Evolutionary conservation across 2,797 vertebrate genomes (phyloP).

Genomic region (Carcharodon carcharias): DNA sequence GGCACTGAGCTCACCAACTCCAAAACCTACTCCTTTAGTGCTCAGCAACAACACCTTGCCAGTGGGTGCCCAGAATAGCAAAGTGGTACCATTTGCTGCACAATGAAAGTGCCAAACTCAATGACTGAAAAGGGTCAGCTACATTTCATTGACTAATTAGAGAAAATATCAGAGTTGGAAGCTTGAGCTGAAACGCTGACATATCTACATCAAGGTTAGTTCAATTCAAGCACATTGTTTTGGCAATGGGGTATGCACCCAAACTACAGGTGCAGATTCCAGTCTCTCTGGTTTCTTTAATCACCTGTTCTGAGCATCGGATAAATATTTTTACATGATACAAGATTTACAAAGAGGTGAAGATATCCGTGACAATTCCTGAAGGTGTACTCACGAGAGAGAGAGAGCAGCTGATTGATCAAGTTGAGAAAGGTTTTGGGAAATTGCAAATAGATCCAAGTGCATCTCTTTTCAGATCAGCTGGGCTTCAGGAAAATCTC

Average conservation of each 20-base stretch:
- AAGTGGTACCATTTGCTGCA: neutral
- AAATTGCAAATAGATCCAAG: neutral
- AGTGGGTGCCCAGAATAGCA: neutral
- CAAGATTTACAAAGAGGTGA: neutral
- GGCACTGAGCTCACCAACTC: neutral
- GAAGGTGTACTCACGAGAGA: neutral
- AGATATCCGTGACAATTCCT: neutral
- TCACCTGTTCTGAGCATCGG: neutral
- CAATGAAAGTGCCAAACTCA: neutral
- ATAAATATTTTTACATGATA: conserved; percentile 27
- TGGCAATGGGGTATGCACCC: neutral
- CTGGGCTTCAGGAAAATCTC: neutral
- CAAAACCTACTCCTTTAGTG: neutral
- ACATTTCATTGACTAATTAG: neutral
- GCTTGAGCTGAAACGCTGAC: neutral
- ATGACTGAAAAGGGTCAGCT: neutral
- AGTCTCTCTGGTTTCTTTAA: neutral
- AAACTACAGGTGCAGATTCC: neutral
- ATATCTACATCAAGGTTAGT: neutral
- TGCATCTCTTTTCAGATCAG: neutral
- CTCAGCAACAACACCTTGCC: neutral
- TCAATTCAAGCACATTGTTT: neutral
- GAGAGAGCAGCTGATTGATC: neutral
- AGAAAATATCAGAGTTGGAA: neutral
- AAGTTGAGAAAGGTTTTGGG: neutral